A percentile compares a stretch with the other conserved stretches of the same genome.
Evolutionary conservation across 2,797 vertebrate species (phyloP).

Genomic region (Pterois miles): DNA sequence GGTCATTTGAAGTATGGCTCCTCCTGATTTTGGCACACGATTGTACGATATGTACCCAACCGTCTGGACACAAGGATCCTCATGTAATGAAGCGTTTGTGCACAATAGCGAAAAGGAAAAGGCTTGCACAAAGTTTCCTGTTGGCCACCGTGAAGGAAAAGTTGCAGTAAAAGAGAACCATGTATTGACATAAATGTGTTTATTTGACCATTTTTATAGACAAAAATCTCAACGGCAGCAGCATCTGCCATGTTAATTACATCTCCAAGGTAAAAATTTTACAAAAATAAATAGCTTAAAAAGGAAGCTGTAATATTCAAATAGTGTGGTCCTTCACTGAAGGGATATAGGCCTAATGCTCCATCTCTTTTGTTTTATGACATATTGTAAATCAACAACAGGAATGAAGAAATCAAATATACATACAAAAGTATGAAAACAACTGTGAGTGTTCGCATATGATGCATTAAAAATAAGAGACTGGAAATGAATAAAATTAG

Average conservation of each 20-base stretch:
- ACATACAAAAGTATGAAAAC: conserved; percentile 67
- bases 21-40: neutral
- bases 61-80: neutral
- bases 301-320: conserved; percentile 86
- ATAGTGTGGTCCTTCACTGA: conserved; percentile 90
- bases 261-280: conserved; percentile 79
- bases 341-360: conserved; percentile 85
- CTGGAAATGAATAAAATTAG: conserved; percentile 57
- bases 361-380: conserved; percentile 71
- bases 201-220: conserved; percentile 75
- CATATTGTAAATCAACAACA: conserved; percentile 82
- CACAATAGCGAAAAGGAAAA: neutral
- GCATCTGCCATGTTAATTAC: conserved; percentile 76
- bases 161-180: neutral
- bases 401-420: conserved; percentile 81
- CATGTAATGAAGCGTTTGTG: neutral
- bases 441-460: conserved; percentile 58
- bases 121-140: neutral
- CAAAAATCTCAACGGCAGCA: conserved; percentile 80
- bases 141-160: neutral
- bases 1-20: neutral
- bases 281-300: conserved; percentile 92
- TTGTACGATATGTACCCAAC: neutral
- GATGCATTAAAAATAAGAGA: conserved; percentile 55
- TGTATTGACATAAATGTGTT: conserved; percentile 72